A percentile compares a stretch with the other conserved stretches of the same genome.
Evolutionary conservation across 2,797 vertebrate species (phyloP).

Genomic region (Pseudocheirus occidentalis): DNA sequence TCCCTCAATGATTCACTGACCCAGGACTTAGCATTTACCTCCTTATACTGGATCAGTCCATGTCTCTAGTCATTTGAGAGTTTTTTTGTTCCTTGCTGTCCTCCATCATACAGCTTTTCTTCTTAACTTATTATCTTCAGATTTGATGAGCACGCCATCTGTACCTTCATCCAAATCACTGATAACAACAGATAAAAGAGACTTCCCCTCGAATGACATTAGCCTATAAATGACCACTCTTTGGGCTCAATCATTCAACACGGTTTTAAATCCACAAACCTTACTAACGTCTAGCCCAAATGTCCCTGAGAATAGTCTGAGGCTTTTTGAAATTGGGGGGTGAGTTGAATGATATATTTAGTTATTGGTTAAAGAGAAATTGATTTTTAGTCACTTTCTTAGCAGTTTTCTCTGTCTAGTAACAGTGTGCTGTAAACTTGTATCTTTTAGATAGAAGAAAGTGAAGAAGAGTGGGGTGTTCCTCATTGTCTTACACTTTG

Average conservation of each 20-base stretch:
- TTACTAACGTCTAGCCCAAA: not conserved
- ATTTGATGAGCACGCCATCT: not conserved
- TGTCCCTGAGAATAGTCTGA: not conserved
- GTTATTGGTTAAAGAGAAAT: not conserved
- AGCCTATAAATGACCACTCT: not conserved
- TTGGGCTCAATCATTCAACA: not conserved
- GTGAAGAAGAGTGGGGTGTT: conserved; percentile 98
- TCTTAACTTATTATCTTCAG: not conserved
- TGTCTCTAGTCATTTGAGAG: not conserved
- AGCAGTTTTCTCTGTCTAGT: not conserved
- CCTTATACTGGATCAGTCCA: not conserved
- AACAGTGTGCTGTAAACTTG: conserved; percentile 39
- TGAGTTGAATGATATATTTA: not conserved
- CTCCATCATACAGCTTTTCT: not conserved
- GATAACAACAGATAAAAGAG: not conserved
- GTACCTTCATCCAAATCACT: not conserved
- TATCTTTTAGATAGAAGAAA: conserved; percentile 91
- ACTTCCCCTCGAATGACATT: not conserved
- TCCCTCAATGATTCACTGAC: not conserved
- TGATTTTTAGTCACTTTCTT: not conserved
- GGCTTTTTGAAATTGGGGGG: not conserved
- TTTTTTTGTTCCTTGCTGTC: not conserved
- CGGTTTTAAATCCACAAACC: not conserved
- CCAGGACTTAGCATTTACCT: not conserved
- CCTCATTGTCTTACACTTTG: conserved; percentile 95